Evolutionary conservation across 35 echinoderm and acorn worm genomes (phyloP).

Genomic region (Anneissia japonica): DNA sequence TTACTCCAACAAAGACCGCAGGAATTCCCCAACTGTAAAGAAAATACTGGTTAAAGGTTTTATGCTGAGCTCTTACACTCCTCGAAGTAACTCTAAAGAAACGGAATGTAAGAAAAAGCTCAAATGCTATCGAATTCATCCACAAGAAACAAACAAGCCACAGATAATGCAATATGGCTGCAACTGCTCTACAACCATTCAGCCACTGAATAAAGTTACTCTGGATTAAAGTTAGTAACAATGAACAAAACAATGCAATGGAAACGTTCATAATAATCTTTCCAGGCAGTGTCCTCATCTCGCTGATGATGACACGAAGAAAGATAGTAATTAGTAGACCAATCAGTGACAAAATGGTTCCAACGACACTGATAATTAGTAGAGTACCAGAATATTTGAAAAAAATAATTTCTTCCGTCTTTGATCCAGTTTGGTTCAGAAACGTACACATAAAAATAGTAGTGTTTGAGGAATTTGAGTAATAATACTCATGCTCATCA

Average conservation of each 20-base stretch:
- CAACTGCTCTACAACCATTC: background rate
- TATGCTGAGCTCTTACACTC: too few relatives aligned
- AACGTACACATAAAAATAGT: background rate
- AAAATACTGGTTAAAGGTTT: background rate
- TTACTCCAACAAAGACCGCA: background rate
- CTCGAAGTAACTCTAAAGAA: background rate
- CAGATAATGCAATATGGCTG: background rate
- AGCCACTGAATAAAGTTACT: background rate
- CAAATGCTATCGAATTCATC: constrained; percentile 7
- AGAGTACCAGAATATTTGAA: background rate
- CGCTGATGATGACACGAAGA: background rate
- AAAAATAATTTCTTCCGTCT: background rate
- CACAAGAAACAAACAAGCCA: background rate
- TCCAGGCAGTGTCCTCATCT: background rate
- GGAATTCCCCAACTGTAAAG: background rate
- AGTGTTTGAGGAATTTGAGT: background rate
- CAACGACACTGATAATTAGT: background rate
- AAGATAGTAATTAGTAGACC: background rate
- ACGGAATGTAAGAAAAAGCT: background rate
- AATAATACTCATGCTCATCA: background rate
- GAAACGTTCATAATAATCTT: background rate
- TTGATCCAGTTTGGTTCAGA: background rate
- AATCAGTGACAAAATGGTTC: background rate
- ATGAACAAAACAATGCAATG: background rate
- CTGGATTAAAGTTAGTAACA: background rate